Evolutionary conservation across 2,797 vertebrate genomes (phyloP), one percentile per base, ranked within the genome.

Genomic region (Mormyrus hasselquistii): DNA sequence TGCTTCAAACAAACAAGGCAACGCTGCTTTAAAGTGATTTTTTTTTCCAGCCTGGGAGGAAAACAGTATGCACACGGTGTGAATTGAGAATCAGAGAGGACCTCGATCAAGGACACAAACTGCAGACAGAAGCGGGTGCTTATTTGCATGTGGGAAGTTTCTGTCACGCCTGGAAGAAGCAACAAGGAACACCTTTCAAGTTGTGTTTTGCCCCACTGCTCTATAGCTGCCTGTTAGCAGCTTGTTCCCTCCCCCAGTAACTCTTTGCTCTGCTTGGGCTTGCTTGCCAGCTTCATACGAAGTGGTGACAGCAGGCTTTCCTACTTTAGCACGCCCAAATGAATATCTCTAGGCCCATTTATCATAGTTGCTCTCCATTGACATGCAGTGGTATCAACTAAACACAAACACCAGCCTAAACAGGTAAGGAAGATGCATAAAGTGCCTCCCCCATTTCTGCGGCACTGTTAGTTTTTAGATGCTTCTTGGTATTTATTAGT

Each of bases 281-380:
- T 25, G 57, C 62, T 69, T 41, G 16, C 55, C 88, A 73, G 88
- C 53, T 52, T 52, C 62, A 85, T 69, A 85, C 7, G 4, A 7
- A 16, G 57, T 9, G 14, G 44, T 69, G 79, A 89, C 82, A 86
- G 82, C 57, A 14, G 38, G 22, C 22, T 22, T 38, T 50, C 44
- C 57, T 52, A 29, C 76, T 44, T 69, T 16, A 86, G 47, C 22
- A 62, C 8, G 55, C 47, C 57, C 82, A 69, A 84, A 89, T 86
- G 83, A 89, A 89, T 65, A 89, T 41, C 55, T 53, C 22, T 22
- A 41, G 57, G 47, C 25, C 57, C 88, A 89, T 89, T 89, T 86
- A 86, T 89, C 88, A 85, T 85, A 89, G 53, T 49, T 84, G 50
- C 59, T 38, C 88, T 3, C n/a, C 7, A n/a, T 59, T 89, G 82